Conservation (phyloP, 2,888 invertebrate genomes). For the Dorcus hopei region DNA sequence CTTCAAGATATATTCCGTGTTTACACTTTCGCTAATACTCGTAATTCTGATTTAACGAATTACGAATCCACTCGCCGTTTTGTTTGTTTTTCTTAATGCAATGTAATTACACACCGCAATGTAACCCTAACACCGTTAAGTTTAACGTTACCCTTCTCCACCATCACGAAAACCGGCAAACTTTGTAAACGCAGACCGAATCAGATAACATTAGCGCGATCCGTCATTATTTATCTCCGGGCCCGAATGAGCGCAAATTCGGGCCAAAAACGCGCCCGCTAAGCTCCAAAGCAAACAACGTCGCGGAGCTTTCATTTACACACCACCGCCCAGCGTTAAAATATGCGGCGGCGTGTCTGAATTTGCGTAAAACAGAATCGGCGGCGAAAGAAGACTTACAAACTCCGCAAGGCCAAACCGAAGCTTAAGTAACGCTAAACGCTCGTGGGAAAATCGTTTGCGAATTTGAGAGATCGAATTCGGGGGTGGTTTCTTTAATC, state of each 20-base stretch:
- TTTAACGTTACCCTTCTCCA: too few relatives aligned
- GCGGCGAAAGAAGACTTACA: slow-evolving; percentile 17
- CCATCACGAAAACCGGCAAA: neutral
- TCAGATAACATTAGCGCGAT: slow-evolving; percentile 31
- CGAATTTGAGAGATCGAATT: slow-evolving; percentile 21
- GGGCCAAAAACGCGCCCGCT: slow-evolving; percentile 15
- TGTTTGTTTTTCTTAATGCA: too few relatives aligned
- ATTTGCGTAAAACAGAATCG: slow-evolving; percentile 20
- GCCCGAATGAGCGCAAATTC: slow-evolving; percentile 16
- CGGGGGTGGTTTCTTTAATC: slow-evolving; percentile 21
- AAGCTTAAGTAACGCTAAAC: slow-evolving; percentile 23
- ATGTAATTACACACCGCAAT: too few relatives aligned
- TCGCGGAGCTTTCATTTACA: slow-evolving; percentile 31
- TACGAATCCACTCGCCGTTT: too few relatives aligned
- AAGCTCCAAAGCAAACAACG: slow-evolving; percentile 37
- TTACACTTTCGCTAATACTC: too few relatives aligned
- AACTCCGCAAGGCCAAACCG: neutral
- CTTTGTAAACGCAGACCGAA: neutral
- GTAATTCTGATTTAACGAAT: too few relatives aligned
- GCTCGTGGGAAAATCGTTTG: slow-evolving; percentile 37
- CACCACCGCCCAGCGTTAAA: slow-evolving; percentile 25
- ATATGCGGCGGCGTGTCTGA: slow-evolving; percentile 34
- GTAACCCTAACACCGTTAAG: too few relatives aligned
- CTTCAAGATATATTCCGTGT: too few relatives aligned
- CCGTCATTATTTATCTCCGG: slow-evolving; percentile 34